These are phyloP conservation scores for Dinomys branickii DNA, from an alignment of 2,113 vertebrate species.

Conservation along the genomic window DNA sequence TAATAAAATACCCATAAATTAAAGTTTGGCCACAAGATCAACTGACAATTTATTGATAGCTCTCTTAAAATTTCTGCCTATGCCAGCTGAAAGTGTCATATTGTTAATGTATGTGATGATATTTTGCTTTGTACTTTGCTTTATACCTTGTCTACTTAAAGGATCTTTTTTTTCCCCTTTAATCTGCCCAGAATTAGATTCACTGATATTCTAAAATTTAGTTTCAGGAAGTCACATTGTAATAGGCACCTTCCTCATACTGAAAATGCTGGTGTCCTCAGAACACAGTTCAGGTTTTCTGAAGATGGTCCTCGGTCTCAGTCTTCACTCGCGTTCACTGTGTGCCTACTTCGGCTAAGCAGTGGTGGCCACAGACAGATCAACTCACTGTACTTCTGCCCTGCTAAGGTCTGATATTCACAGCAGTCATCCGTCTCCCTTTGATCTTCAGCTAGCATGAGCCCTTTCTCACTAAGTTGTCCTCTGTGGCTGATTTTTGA, in stretches of 20 bases:
- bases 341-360: not conserved
- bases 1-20: slow-evolving; percentile 66
- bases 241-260: not conserved
- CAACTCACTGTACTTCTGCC: slow-evolving; percentile 20
- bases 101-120: not conserved
- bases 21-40: slow-evolving; percentile 16
- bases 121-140: not conserved
- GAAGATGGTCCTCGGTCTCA: not conserved
- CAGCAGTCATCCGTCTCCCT: slow-evolving; percentile 57
- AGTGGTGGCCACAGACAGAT: not conserved
- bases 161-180: not conserved
- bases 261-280: slow-evolving; percentile 35
- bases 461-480: slow-evolving; percentile 69
- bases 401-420: slow-evolving; percentile 18
- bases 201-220: slow-evolving; percentile 24
- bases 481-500: slow-evolving; percentile 72
- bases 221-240: slow-evolving; percentile 1
- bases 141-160: slow-evolving; percentile 6
- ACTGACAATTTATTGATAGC: slow-evolving; percentile 24
- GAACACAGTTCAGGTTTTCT: not conserved
- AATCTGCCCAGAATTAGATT: not conserved
- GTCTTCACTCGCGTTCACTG: not conserved
- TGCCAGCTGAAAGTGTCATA: not conserved
- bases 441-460: slow-evolving; percentile 71
- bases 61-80: slow-evolving; percentile 35